These are phyloP conservation scores for Saturnia pavonia DNA, from an alignment of 2,888 invertebrate genomes.

Conservation along the genomic window DNA sequence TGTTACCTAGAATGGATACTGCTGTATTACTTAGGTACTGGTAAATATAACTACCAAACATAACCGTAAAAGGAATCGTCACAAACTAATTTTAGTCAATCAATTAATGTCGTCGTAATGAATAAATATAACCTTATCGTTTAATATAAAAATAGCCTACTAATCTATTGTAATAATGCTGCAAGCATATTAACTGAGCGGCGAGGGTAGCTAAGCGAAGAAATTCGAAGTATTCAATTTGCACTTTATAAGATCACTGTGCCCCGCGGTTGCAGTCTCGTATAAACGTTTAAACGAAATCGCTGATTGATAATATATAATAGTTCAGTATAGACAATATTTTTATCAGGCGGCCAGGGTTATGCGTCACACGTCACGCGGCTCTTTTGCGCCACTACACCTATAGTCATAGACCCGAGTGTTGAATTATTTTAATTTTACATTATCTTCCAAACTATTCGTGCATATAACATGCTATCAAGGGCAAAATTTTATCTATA, in stretches of 20 bases:
- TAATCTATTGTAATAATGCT: slow-evolving; percentile 2
- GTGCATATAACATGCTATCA: too few relatives aligned
- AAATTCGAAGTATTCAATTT: neutral
- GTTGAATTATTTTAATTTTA: too few relatives aligned
- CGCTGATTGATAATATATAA: too few relatives aligned
- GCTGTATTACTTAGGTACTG: neutral
- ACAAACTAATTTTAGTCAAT: neutral
- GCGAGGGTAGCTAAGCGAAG: neutral
- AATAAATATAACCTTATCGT: neutral
- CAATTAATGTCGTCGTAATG: neutral
- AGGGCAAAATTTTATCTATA: too few relatives aligned
- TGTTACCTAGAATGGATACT: neutral
- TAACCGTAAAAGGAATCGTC: neutral
- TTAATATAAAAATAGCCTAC: neutral
- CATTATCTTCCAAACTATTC: too few relatives aligned
- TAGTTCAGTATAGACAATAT: too few relatives aligned
- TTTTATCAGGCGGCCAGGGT: too few relatives aligned
- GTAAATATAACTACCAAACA: neutral
- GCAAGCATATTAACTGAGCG: neutral
- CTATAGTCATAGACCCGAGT: too few relatives aligned
- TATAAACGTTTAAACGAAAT: too few relatives aligned
- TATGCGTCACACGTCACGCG: too few relatives aligned
- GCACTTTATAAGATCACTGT: neutral
- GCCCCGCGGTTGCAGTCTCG: too few relatives aligned
- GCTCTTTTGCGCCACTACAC: too few relatives aligned